Conservation (phyloP, 2,113 vertebrate species). For the Trichechus manatus region DNA sequence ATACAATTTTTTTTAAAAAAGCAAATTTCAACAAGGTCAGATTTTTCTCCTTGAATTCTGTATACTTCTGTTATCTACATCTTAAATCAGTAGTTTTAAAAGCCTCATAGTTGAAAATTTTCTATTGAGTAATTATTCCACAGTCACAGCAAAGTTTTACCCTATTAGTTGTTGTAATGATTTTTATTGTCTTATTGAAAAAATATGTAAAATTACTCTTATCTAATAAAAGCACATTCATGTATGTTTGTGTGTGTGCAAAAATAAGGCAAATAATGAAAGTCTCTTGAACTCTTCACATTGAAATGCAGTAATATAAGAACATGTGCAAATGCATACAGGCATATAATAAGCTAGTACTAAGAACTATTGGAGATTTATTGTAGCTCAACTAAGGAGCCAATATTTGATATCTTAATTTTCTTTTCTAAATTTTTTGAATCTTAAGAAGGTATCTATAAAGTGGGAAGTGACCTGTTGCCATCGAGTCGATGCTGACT, state of each 20-base stretch:
- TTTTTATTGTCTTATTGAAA: neutral
- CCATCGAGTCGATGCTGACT: too few relatives aligned
- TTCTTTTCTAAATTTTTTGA: neutral
- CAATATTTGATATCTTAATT: neutral
- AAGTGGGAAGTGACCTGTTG: neutral
- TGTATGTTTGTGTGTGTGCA: neutral
- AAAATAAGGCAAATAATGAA: neutral
- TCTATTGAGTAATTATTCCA: neutral
- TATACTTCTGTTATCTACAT: neutral
- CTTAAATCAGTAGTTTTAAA: neutral
- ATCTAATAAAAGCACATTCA: constrained; percentile 12
- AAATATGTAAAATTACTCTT: neutral
- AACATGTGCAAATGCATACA: neutral
- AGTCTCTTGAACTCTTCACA: neutral
- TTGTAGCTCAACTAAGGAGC: neutral
- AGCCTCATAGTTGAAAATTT: neutral
- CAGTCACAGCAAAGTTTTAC: neutral
- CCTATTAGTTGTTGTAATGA: neutral
- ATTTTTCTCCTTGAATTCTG: neutral
- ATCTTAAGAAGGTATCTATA: constrained; percentile 1
- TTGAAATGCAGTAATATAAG: neutral
- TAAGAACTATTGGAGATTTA: neutral
- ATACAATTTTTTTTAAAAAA: neutral
- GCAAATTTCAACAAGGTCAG: neutral
- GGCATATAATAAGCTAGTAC: neutral